Evolutionary conservation across 2,113 vertebrate genomes (phyloP).

Genomic region (Peromyscus maniculatus): DNA sequence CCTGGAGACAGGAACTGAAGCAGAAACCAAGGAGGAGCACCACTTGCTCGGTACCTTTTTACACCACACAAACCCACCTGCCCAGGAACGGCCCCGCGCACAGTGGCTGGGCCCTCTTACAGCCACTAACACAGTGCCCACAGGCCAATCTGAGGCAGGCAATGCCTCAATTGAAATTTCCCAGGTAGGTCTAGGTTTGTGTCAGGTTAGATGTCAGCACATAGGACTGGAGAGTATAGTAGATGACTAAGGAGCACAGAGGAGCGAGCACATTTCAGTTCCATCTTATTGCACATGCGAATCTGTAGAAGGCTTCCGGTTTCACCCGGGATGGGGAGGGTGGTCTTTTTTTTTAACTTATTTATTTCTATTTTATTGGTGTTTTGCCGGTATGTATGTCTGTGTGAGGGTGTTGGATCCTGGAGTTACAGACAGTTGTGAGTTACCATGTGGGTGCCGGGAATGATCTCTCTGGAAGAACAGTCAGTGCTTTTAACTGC

Average conservation of each 20-base stretch:
- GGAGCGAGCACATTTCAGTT: neutral
- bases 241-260: neutral
- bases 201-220: neutral
- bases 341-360: neutral
- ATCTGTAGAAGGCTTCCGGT: neutral
- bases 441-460: neutral
- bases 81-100: neutral
- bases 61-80: neutral
- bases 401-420: neutral
- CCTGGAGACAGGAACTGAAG: neutral
- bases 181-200: neutral
- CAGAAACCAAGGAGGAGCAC: neutral
- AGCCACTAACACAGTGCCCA: neutral
- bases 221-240: neutral
- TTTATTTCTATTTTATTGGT: neutral
- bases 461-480: neutral
- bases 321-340: neutral
- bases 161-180: neutral
- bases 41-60: neutral
- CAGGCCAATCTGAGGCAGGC: neutral
- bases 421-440: neutral
- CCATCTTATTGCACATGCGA: neutral
- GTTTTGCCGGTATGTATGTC: neutral
- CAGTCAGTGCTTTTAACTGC: neutral
- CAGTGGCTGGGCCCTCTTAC: neutral